Evolutionary conservation across 2,888 invertebrate genomes (phyloP).

Genomic region (Ornithoptera alexandrae): DNA sequence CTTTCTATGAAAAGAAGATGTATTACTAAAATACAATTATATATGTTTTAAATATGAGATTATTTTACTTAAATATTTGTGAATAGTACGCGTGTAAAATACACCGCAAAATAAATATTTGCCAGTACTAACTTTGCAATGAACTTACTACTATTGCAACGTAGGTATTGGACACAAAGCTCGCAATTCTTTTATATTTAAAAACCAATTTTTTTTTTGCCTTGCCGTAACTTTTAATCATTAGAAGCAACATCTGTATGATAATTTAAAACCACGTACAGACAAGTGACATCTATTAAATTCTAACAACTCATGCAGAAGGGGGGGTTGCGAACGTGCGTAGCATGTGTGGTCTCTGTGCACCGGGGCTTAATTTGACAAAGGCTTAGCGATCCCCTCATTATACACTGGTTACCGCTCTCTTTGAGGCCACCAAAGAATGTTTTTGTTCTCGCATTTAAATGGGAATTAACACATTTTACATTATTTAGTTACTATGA

Average conservation of each 20-base stretch:
- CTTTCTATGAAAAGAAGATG: too few species aligned
- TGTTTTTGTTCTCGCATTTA: slow-evolving; percentile 24
- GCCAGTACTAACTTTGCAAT: too few species aligned
- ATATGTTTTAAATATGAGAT: not conserved
- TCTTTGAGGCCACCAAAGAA: slow-evolving; percentile 26
- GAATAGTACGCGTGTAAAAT: not conserved
- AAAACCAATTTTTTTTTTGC: not conserved
- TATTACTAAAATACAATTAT: too few species aligned
- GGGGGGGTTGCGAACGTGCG: slow-evolving; percentile 78
- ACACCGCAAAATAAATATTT: not conserved
- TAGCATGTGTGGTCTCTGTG: slow-evolving; percentile 60
- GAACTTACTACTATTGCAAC: too few species aligned
- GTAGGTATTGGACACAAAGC: too few species aligned
- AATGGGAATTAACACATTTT: slow-evolving; percentile 18
- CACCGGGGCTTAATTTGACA: slow-evolving; percentile 55
- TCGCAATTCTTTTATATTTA: too few species aligned
- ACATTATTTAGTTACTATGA: slow-evolving; percentile 32
- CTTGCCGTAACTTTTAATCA: not conserved
- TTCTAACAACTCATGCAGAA: slow-evolving; percentile 72
- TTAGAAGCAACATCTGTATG: not conserved
- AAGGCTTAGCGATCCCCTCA: slow-evolving; percentile 49
- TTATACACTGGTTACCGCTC: slow-evolving; percentile 28
- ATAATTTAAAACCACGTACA: slow-evolving; percentile 46
- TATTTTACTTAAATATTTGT: not conserved
- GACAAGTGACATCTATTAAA: slow-evolving; percentile 71